Conservation (phyloP, 2,888 invertebrate genomes). For the Chydorus sphaericus region DNA sequence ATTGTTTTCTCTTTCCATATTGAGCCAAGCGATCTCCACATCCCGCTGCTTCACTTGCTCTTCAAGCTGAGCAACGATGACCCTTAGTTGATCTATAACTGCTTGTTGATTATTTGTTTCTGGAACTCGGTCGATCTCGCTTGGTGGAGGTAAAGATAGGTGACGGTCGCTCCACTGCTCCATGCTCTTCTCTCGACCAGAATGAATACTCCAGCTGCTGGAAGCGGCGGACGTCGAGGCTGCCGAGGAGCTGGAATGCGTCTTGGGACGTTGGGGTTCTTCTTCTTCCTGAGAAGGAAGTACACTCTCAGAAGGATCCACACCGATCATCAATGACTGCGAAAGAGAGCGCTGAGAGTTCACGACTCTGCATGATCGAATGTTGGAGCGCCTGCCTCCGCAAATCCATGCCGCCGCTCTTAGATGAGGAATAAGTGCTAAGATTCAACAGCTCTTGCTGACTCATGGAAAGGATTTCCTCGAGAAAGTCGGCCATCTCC, state of each 20-base stretch:
- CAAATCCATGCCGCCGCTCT: no score
- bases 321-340: slow-evolving; percentile 19
- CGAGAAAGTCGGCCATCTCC: slow-evolving; percentile 48
- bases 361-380: slow-evolving; percentile 20
- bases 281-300: no score
- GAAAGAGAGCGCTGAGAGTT: slow-evolving; percentile 21
- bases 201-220: slow-evolving; percentile 8
- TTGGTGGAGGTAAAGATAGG: neutral
- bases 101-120: neutral
- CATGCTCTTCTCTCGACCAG: neutral
- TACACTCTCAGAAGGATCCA: slow-evolving; percentile 7
- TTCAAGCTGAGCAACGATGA: neutral
- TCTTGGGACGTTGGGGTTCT: neutral
- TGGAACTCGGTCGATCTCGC: neutral
- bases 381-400: slow-evolving; percentile 19
- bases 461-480: slow-evolving; percentile 42
- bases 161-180: no score
- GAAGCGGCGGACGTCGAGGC: slow-evolving; percentile 1
- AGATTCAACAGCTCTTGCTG: slow-evolving; percentile 21
- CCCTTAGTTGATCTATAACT: neutral
- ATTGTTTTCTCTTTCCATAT: neutral
- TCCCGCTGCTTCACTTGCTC: slow-evolving; percentile 11
- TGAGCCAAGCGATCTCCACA: slow-evolving; percentile 3
- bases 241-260: slow-evolving; percentile 1
- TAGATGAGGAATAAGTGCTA: slow-evolving; percentile 19